Conservation (phyloP, 2,113 vertebrate genomes). For the Garra rufa region DNA sequence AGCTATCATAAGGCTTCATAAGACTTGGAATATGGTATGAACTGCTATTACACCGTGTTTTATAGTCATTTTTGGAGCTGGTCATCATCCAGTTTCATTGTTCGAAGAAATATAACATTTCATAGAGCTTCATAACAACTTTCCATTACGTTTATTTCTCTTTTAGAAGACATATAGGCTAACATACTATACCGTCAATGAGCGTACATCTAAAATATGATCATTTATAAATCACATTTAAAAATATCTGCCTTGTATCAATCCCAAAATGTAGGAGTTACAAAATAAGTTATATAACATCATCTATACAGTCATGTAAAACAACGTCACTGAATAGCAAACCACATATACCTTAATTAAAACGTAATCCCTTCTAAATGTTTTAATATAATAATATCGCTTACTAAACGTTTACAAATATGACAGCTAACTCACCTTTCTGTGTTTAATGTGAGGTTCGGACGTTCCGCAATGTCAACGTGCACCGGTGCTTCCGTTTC, state of each 20-base stretch:
- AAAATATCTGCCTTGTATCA: not conserved
- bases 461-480: conserved; percentile 37
- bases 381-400: not conserved
- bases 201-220: not conserved
- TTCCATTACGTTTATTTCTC: not conserved
- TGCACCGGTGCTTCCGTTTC: not conserved
- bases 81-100: not conserved
- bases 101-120: not conserved
- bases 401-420: not conserved
- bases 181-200: not conserved
- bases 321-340: not conserved
- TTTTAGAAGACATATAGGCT: not conserved
- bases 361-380: not conserved
- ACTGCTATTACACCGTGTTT: not conserved
- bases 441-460: not conserved
- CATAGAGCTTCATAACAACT: not conserved
- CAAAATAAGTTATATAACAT: conserved; percentile 1
- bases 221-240: not conserved
- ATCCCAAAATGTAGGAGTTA: not conserved
- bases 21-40: not conserved
- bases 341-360: not conserved
- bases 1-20: not conserved
- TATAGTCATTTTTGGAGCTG: not conserved
- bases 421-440: not conserved
- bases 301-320: not conserved